Evolutionary conservation across 2,113 vertebrate genomes (phyloP), one percentile per base, ranked within the genome.

Genomic region (Thomomys bottae): DNA sequence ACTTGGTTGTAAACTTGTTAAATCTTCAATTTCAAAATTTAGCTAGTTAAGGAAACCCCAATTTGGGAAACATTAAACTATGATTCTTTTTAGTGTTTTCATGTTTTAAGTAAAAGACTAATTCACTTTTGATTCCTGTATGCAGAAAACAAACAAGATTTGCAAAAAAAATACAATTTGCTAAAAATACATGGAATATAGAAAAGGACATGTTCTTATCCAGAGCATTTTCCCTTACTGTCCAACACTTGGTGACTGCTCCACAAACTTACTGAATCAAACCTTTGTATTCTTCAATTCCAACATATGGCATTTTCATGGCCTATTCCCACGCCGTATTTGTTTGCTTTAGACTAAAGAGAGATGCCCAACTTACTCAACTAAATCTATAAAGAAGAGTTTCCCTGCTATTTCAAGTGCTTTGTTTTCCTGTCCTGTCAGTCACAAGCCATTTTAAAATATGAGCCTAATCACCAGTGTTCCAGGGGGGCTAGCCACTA

Each of bases 391-490:
- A 49, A 77, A 28, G 54, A 78, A 83, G 87, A 59, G 6, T 63
- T 75, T 63, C 2, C 32, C 81, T 92, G 76, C 73, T 90, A 14
- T 57, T 95, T 81, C 77, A 67, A 87, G 82, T 23, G 64, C 70
- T 75, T 71, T 89, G 59, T 90, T 94, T 95, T 70, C 88, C 91
- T 67, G 77, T 72, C 76, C 92, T 95, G 96, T 95, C 94, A 94
- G 84, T 95, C 94, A 95, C 84, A 88, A 57, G 78, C 21, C 36
- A 3, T 87, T 84, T 86, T 90, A 92, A 95, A 95, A 88, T 88
- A 90, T 49, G 90, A 72, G 49, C 68, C 94, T 96, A 92, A 95
- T 96, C 93, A 92, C 90, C 59, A 21, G 83, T 86, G 72, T 91
- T 95, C 87, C 88, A 54, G 57, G 84, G 84, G 76, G 32, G 90